Conservation (phyloP, 1,140 invertebrate genomes). For the Hyposmocoma kahamanoa region DNA sequence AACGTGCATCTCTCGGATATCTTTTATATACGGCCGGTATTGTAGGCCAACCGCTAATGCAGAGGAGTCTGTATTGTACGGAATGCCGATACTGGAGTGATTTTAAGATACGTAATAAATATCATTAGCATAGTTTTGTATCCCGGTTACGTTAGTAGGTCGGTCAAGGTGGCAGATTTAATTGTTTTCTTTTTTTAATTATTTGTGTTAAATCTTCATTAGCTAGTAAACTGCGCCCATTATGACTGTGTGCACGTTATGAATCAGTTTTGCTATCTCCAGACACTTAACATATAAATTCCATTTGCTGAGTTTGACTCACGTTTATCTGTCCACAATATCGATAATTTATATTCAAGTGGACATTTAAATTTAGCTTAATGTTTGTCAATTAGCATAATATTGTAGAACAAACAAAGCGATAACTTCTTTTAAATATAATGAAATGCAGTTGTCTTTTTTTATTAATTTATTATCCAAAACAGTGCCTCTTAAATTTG, state of each 20-base stretch:
- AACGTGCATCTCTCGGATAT: conserved; percentile 39
- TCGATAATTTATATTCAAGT: no score
- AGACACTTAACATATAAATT: no score
- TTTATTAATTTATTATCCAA: no score
- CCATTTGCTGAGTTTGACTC: no score
- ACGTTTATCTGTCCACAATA: no score
- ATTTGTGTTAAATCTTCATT: conserved; percentile 29
- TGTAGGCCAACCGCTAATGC: conserved; percentile 65
- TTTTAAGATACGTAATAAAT: conserved; percentile 58
- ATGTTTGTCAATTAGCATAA: no score
- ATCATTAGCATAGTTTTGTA: conserved; percentile 58
- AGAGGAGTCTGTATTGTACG: conserved; percentile 38
- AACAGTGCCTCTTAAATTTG: no score
- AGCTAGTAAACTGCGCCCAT: conserved; percentile 21
- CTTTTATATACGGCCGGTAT: conserved; percentile 57
- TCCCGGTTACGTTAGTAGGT: conserved; percentile 47
- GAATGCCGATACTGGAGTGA: conserved; percentile 36
- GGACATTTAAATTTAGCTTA: no score
- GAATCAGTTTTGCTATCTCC: not conserved
- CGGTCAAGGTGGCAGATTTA: conserved; percentile 54
- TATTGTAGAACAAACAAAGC: no score
- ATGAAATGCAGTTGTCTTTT: no score
- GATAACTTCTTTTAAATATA: no score
- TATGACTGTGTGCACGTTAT: conserved; percentile 17
- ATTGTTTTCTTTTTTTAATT: conserved; percentile 38